Base-by-base conservation (phyloP, 2,797 vertebrate genomes). In the Coregonus suidteri region DNA sequence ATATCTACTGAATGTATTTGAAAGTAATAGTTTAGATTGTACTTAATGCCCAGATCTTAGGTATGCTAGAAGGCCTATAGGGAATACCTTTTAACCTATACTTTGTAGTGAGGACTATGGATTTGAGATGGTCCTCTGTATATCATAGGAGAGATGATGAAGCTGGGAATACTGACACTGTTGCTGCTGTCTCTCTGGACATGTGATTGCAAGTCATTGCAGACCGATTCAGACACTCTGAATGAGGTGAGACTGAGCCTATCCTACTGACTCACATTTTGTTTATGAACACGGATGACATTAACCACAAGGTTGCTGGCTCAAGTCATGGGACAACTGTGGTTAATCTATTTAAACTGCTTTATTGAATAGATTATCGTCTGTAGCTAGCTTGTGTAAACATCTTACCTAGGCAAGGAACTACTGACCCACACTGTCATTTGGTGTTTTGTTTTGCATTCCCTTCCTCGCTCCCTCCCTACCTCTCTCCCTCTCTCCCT, bases 181-280 rank as follows among this genome's bases (percentile, higher is more conserved):
- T 37, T 78, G 66, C 51, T 83, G 56, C 56, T 78, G 52, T 74
- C 41, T 20, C 73, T 80, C 31, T 76, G 52, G 59, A 75, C 67
- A 20, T 51, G 67, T 41, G 67, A 82, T 47, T 66, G 75, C 66
- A 74, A 65, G 53, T 41, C 74, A 59, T 73, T 78, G 64, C 69
- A 37, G 75, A 79, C 6, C 9, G 41, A 47, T 47, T 47, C 41
- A 47, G 41, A 47, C 41, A 47, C 41, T 47, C 9, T 47, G 41
- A 47, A 11, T 47, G 41, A 47, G 15, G 53, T 6, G 75, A 82
- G 7, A 35, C 67, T 31, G 25, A 75, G 34, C 37, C 11, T 74
- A 73, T 81, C 75, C 79, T 25, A 25, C 25, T 83, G 35, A 71
- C n/a, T 25, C 62, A 65, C 4, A 3, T 65, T 9, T 20, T 9